A percentile compares a stretch with the other conserved stretches of the same genome.
These are phyloP conservation scores for Habrosyne pyritoides DNA, from an alignment of 2,888 invertebrate species.

Conservation along the genomic window DNA sequence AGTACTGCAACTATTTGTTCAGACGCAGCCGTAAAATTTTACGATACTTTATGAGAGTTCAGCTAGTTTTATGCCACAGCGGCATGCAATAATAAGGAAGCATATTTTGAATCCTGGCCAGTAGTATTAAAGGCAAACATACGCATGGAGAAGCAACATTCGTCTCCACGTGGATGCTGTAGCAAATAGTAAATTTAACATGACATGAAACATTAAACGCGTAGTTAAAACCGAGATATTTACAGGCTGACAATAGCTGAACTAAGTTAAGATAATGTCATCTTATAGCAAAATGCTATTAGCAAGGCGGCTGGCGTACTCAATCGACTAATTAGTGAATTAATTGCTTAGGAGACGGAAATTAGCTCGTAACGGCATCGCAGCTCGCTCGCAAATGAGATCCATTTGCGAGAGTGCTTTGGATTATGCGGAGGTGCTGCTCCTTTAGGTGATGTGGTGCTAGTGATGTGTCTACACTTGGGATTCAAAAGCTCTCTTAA, in stretches of 20 bases:
- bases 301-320: slow-evolving; percentile 24
- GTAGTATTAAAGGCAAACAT: too few relatives aligned
- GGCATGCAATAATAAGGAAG: too few relatives aligned
- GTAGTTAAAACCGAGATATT: neutral
- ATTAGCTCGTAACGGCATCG: slow-evolving; percentile 26
- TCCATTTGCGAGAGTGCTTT: slow-evolving; percentile 22
- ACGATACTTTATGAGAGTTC: too few relatives aligned
- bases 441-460: neutral
- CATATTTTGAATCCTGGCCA: too few relatives aligned
- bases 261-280: slow-evolving; percentile 31
- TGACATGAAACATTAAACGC: neutral
- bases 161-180: too few relatives aligned
- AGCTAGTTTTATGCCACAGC: too few relatives aligned
- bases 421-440: slow-evolving; percentile 9
- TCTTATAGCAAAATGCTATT: slow-evolving; percentile 34
- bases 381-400: slow-evolving; percentile 32
- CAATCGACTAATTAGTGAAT: slow-evolving; percentile 43
- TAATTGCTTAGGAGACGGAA: slow-evolving; percentile 41
- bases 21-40: too few relatives aligned
- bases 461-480: neutral
- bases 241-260: slow-evolving; percentile 9
- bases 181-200: neutral
- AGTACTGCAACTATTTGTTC: too few relatives aligned
- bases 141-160: too few relatives aligned
- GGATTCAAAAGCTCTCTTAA: neutral